Conservation (phyloP, 2,797 vertebrate genomes). For the Sebastiscus tertius region DNA sequence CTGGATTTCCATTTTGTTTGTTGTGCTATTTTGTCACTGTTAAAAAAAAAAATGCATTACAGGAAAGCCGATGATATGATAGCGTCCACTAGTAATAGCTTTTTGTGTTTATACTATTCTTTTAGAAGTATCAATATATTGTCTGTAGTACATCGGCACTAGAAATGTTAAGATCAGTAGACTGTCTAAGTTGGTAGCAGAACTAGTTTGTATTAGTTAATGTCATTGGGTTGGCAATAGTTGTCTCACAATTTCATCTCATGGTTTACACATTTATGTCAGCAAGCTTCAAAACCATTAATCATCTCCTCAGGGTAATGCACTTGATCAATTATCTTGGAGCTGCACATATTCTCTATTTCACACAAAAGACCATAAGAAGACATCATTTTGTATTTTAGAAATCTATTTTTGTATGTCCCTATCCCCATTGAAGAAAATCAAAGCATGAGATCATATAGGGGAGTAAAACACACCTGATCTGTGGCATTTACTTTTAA, state of each 20-base stretch:
- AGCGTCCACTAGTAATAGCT: background rate
- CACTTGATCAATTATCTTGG: background rate
- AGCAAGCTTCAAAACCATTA: background rate
- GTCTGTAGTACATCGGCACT: background rate
- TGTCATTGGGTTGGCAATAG: background rate
- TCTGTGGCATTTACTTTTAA: background rate
- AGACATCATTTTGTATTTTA: background rate
- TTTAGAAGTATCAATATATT: background rate
- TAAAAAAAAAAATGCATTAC: background rate
- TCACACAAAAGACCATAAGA: background rate
- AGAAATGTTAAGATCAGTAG: background rate
- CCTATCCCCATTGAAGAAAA: background rate
- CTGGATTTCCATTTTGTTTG: background rate
- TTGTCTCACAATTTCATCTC: background rate
- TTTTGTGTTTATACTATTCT: background rate
- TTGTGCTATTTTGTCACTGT: background rate
- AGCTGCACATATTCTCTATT: background rate
- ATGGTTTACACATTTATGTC: background rate
- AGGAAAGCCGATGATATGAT: background rate
- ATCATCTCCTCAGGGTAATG: constrained; percentile 16
- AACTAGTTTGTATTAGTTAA: background rate
- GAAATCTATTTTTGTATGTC: background rate
- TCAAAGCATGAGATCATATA: background rate
- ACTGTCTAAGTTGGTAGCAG: background rate
- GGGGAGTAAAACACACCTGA: background rate